These are phyloP conservation scores for Sebastes reedi DNA, from an alignment of 2,797 vertebrate species.

Conservation along the genomic window DNA sequence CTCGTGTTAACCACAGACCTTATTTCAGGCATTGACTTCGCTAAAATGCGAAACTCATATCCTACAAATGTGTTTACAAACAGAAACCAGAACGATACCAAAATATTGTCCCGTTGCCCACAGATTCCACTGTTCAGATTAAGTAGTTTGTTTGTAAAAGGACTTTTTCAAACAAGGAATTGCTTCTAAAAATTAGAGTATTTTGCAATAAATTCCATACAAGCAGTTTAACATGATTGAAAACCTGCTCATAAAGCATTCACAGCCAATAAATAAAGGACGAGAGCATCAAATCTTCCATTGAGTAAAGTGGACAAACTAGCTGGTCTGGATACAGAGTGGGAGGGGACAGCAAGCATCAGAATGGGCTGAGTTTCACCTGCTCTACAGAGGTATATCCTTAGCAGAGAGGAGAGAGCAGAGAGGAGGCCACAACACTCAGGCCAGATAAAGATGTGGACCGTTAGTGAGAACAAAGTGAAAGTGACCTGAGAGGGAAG, in stretches of 20 bases:
- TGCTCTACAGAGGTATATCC: conserved; percentile 52
- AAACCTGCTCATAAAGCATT: not conserved
- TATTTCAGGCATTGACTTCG: no score
- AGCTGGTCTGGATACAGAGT: conserved; percentile 50
- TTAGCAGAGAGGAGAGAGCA: conserved; percentile 22
- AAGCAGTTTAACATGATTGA: no score
- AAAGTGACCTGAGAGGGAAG: conserved; percentile 18
- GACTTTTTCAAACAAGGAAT: not conserved
- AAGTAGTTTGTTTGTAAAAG: not conserved
- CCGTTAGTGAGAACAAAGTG: not conserved
- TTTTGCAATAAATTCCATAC: no score
- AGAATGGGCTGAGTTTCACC: conserved; percentile 69
- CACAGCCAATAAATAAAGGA: not conserved
- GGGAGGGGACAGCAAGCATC: conserved; percentile 58
- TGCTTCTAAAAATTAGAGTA: no score
- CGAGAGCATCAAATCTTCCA: not conserved
- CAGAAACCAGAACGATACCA: no score
- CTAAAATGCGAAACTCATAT: no score
- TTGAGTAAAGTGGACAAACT: conserved; percentile 57
- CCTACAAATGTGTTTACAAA: no score
- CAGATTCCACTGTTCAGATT: no score
- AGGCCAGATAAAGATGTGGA: conserved; percentile 27
- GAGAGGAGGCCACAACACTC: conserved; percentile 10
- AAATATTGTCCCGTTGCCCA: no score
- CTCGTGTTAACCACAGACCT: no score